Evolutionary conservation across 2,113 vertebrate species (phyloP).

Genomic region (Archilochus colubris): DNA sequence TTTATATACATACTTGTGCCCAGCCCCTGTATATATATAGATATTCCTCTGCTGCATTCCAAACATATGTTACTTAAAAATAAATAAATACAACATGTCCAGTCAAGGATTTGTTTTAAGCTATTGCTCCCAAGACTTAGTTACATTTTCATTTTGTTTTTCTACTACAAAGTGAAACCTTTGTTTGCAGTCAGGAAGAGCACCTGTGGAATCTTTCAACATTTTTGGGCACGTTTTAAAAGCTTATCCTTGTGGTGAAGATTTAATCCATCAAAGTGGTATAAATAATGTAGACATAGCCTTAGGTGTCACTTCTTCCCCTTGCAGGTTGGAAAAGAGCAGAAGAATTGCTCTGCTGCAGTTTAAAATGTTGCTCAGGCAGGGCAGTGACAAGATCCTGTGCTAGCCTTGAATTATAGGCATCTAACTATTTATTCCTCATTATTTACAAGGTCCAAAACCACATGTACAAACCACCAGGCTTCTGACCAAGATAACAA

Average conservation of each 20-base stretch:
- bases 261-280: slow-evolving; percentile 80
- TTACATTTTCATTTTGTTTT: slow-evolving; percentile 70
- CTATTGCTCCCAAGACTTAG: slow-evolving; percentile 58
- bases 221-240: slow-evolving; percentile 76
- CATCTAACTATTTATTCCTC: neutral
- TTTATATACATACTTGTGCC: neutral
- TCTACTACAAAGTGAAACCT: slow-evolving; percentile 60
- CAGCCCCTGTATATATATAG: neutral
- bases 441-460: slow-evolving; percentile 50
- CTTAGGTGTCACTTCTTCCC: slow-evolving; percentile 75
- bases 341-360: slow-evolving; percentile 33
- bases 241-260: slow-evolving; percentile 71
- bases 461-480: slow-evolving; percentile 14
- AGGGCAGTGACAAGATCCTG: neutral
- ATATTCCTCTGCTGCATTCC: slow-evolving; percentile 19
- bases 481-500: slow-evolving; percentile 35
- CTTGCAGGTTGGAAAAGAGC: slow-evolving; percentile 48
- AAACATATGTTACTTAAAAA: slow-evolving; percentile 64
- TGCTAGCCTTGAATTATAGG: neutral
- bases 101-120: slow-evolving; percentile 66
- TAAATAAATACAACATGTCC: slow-evolving; percentile 69
- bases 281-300: slow-evolving; percentile 80
- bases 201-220: slow-evolving; percentile 80
- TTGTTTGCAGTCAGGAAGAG: slow-evolving; percentile 75
- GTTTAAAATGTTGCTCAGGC: slow-evolving; percentile 43